Conservation (phyloP, 2,113 vertebrate genomes). For the Oncorhynchus gorbuscha region DNA sequence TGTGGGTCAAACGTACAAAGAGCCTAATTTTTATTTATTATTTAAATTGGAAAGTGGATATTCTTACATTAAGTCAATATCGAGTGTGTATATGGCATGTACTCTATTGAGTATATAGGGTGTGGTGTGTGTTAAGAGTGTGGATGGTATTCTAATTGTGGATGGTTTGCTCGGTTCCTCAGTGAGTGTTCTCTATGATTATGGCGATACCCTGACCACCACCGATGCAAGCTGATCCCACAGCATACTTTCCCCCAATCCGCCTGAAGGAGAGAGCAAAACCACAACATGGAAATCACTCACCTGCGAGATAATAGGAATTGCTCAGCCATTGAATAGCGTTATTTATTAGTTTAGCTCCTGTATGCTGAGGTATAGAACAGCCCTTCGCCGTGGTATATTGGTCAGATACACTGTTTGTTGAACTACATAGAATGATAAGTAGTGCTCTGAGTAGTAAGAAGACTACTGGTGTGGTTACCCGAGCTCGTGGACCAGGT, state of each 20-base stretch:
- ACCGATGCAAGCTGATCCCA: conserved; percentile 95
- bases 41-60: too few relatives aligned
- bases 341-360: too few relatives aligned
- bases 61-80: too few relatives aligned
- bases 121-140: neutral
- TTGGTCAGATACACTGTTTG: too few relatives aligned
- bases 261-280: conserved; percentile 71
- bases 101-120: neutral
- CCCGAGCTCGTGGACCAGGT: conserved; percentile 92
- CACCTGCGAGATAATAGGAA: too few relatives aligned
- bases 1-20: too few relatives aligned
- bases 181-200: conserved; percentile 81
- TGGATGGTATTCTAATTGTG: neutral
- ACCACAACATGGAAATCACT: neutral
- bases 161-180: conserved; percentile 41
- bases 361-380: too few relatives aligned
- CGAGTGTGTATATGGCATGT: neutral
- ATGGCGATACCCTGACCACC: conserved; percentile 94
- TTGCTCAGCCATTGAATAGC: neutral
- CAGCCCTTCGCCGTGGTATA: too few relatives aligned
- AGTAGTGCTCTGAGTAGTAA: neutral
- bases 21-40: too few relatives aligned
- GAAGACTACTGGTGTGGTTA: conserved; percentile 44
- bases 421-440: too few relatives aligned
- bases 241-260: conserved; percentile 84